A percentile compares a stretch with the other conserved stretches of the same genome.
phyloP scores from a whole-genome alignment of 2,113 vertebrate genomes.

The Cardinalis cardinalis region DNA sequence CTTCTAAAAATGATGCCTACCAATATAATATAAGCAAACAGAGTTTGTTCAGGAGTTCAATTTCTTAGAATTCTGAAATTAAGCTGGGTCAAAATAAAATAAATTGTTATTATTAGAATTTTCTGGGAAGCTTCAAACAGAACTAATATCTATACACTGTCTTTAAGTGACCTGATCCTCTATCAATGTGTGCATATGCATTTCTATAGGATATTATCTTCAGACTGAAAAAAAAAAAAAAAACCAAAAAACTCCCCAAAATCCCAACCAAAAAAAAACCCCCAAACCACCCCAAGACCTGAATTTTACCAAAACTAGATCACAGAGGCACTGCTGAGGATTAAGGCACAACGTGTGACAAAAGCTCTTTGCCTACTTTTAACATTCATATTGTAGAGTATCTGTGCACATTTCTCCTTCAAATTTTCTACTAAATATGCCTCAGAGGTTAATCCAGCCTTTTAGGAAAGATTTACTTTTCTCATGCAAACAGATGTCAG shows the following conservation, averaged over 20 bases:
- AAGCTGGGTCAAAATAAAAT: neutral
- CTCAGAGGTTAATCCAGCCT: constrained; percentile 28
- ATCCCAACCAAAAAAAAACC: neutral
- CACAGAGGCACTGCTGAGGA: neutral
- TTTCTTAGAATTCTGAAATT: neutral
- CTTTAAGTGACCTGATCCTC: neutral
- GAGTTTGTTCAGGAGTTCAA: neutral
- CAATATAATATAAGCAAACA: neutral
- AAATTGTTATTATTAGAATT: neutral
- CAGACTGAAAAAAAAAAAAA: neutral
- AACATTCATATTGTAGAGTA: neutral
- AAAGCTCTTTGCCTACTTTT: constrained; percentile 1
- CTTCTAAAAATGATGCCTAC: rapidly evolving
- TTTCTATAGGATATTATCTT: neutral
- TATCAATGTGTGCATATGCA: neutral
- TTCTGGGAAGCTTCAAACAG: neutral
- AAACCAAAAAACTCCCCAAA: neutral
- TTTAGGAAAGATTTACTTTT: constrained; percentile 48
- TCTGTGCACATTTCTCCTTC: neutral
- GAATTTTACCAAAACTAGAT: neutral
- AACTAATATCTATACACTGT: neutral
- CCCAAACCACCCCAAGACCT: neutral
- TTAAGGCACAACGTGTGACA: neutral
- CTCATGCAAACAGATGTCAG: constrained; percentile 49
- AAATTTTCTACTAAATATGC: constrained; percentile 23